Percentiles rank a stretch among this genome's conserved stretches.
phyloP scores from a whole-genome alignment of 2,888 invertebrate species.

The Cosmia pyralina region DNA sequence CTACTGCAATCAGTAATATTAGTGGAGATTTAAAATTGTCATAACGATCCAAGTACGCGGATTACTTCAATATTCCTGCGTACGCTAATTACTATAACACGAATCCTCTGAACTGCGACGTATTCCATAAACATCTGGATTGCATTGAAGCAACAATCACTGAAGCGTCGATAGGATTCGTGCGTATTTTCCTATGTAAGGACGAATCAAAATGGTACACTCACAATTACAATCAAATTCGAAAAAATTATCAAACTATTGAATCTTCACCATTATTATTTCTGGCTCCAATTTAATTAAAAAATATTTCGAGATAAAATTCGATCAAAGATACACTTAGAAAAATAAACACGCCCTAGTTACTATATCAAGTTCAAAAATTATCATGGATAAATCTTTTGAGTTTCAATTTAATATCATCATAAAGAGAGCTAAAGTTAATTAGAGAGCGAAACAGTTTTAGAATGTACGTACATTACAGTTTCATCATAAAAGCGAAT shows the following conservation, averaged over 20 bases:
- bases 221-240: constrained; percentile 41
- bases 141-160: constrained; percentile 28
- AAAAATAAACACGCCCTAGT: constrained; percentile 70
- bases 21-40: constrained; percentile 73
- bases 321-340: constrained; percentile 64
- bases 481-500: constrained; percentile 68
- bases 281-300: constrained; percentile 55
- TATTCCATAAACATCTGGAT: constrained; percentile 23
- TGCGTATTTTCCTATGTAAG: constrained; percentile 44
- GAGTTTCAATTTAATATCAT: constrained; percentile 66
- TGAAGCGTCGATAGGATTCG: constrained; percentile 49
- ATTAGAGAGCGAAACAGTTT: constrained; percentile 82
- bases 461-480: constrained; percentile 69
- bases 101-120: constrained; percentile 32
- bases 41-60: constrained; percentile 56
- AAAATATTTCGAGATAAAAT: constrained; percentile 57
- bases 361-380: constrained; percentile 58
- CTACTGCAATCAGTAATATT: constrained; percentile 85
- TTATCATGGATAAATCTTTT: constrained; percentile 62
- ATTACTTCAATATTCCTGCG: constrained; percentile 56
- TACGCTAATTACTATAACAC: constrained; percentile 37
- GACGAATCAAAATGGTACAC: constrained; percentile 49
- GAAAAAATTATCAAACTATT: constrained; percentile 44
- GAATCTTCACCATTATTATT: constrained; percentile 40
- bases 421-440: constrained; percentile 80